Base-by-base conservation (phyloP, 2,797 vertebrate genomes). In the Anguilla megastoma region DNA sequence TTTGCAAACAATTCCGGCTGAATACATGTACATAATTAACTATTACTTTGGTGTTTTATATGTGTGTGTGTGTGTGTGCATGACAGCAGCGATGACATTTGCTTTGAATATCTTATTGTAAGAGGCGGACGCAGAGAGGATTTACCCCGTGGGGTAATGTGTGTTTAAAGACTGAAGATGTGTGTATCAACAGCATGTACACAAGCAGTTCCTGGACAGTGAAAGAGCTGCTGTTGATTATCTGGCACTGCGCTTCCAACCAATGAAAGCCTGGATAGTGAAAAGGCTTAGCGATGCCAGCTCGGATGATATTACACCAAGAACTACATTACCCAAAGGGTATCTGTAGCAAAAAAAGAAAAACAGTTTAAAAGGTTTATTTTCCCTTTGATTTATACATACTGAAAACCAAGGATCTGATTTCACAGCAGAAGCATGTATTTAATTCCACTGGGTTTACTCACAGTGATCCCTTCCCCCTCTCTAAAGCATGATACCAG, bases 161-260 rank as follows among this genome's bases (percentile, higher is more conserved):
- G 33, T 79, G 74, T 79, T 18, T 12, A 41, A 21, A 36, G 36
- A 79, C 74, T 18, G 74, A 45, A 36, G 74, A 41, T 36, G 36
- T 36, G 71, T 2, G 10, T 74, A 74, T 74, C 10, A 36, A 45
- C 74, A 41, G 30, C 74, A 79, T 8, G 74, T 41, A 1, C 30
- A 16, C 74, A 79, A 79, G 21, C 33, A 79, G 74, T 18, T 79
- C 74, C 74, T 79, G 74, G 36, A 79, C 41, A 71, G 66, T 30
- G 27, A 33, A 27, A 16, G 74, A 36, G 71, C 33, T 18, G 74
- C 14, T 41, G 14, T 41, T 79, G 33, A 18, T 79, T 79, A 79
- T 79, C 74, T 41, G 74, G 33, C 14, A 41, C 33, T 74, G 71
- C 6, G 71, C 71, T 16, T 74, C 30, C 12, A 74, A 14, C 33